Evolutionary conservation across 2,797 vertebrate genomes (phyloP).

Genomic region (Parambassis ranga): DNA sequence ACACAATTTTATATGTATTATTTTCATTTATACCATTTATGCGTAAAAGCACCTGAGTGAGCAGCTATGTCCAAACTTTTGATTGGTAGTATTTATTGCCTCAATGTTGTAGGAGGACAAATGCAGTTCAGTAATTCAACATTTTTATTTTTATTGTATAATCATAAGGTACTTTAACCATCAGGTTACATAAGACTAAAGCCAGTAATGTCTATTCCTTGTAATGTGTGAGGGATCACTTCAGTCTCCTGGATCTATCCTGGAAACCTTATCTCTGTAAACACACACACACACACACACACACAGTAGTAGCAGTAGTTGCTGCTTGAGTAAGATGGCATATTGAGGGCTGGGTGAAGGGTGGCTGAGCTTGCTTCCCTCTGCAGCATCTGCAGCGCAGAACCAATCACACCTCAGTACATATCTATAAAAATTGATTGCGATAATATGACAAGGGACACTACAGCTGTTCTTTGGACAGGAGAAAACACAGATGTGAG

Average conservation of each 20-base stretch:
- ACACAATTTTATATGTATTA: no score
- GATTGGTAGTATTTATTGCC: no score
- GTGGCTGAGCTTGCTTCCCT: slow-evolving; percentile 41
- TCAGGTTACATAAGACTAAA: background rate
- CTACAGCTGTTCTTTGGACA: background rate
- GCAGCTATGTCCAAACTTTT: no score
- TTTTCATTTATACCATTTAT: no score
- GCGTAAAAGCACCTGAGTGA: no score
- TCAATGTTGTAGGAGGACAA: no score
- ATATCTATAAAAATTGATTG: slow-evolving; percentile 22
- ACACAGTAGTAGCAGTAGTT: slow-evolving; percentile 31
- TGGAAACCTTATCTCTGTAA: slow-evolving; percentile 12
- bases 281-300: background rate
- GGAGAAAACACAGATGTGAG: background rate
- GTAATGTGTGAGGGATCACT: background rate
- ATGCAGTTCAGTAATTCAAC: no score
- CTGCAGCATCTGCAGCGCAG: slow-evolving; percentile 33
- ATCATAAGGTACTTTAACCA: background rate
- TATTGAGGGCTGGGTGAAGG: slow-evolving; percentile 4
- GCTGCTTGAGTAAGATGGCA: slow-evolving; percentile 26
- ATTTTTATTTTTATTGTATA: no score
- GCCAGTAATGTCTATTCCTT: background rate
- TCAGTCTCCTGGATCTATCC: slow-evolving; percentile 2
- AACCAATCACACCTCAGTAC: slow-evolving; percentile 26
- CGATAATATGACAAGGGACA: background rate